Percentiles rank a stretch among this genome's conserved stretches.
Evolutionary conservation across 2,797 vertebrate genomes (phyloP).

Genomic region (Antrozous pallidus): DNA sequence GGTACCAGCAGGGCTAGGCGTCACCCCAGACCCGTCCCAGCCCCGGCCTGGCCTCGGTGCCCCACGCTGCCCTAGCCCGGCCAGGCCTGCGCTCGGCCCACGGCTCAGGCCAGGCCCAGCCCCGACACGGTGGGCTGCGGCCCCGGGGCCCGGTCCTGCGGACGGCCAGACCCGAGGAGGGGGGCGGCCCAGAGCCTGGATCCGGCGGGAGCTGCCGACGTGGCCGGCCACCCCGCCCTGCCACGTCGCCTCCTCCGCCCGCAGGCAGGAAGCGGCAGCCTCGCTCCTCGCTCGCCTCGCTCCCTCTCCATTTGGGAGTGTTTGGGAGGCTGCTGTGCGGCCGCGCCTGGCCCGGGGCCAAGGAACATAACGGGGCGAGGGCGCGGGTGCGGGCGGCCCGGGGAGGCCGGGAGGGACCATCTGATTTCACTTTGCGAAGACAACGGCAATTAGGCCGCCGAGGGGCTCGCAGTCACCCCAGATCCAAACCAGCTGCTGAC

Average conservation of each 20-base stretch:
- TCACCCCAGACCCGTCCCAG: rapidly evolving
- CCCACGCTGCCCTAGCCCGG: not conserved
- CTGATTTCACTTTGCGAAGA: conserved; percentile 83
- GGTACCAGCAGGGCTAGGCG: not conserved
- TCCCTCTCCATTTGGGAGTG: conserved; percentile 23
- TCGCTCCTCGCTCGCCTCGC: no score
- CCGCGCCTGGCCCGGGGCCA: conserved; percentile 81
- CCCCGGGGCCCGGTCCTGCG: rapidly evolving
- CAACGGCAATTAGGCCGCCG: conserved; percentile 78
- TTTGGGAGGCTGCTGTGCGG: conserved; percentile 71
- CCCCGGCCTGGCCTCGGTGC: not conserved
- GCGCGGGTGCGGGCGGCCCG: conserved; percentile 20
- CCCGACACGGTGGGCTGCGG: not conserved
- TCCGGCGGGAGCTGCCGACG: not conserved
- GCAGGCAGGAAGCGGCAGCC: conserved; percentile 60
- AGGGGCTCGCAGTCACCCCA: conserved; percentile 78
- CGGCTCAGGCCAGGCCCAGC: not conserved
- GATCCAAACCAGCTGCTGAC: conserved; percentile 82
- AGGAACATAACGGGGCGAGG: conserved; percentile 61
- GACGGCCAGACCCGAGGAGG: not conserved
- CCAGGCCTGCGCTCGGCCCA: not conserved
- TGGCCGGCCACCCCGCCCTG: conserved; percentile 63
- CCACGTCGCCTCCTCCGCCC: conserved; percentile 77
- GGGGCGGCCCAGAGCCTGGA: not conserved
- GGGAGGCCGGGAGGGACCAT: conserved; percentile 52